phyloP scores from a whole-genome alignment of 2,888 invertebrate genomes.

The Eurytoma californica region DNA sequence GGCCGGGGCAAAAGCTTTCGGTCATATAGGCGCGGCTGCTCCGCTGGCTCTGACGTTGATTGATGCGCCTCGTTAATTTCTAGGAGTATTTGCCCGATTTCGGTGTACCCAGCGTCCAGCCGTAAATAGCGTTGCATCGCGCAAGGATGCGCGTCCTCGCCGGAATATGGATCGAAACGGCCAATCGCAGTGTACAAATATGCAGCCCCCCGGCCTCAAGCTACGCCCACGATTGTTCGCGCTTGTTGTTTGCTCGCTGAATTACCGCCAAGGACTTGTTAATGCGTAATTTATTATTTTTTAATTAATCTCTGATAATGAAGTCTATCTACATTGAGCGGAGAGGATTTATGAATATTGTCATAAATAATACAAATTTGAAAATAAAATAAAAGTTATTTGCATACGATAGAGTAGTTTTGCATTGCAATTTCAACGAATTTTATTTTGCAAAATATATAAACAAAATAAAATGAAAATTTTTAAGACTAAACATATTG shows the following conservation, averaged over 20 bases:
- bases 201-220: background rate
- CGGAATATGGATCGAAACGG: too few relatives aligned
- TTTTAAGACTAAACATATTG: too few relatives aligned
- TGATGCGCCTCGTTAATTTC: constrained; percentile 62
- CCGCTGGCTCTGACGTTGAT: constrained; percentile 65
- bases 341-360: too few relatives aligned
- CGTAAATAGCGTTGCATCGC: constrained; percentile 45
- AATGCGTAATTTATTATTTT: background rate
- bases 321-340: too few relatives aligned
- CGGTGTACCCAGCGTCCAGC: constrained; percentile 19
- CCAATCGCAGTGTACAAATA: constrained; percentile 8
- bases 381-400: too few relatives aligned
- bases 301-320: background rate
- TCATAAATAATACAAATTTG: too few relatives aligned
- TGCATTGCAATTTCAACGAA: background rate
- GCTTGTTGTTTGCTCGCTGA: background rate
- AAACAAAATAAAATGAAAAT: too few relatives aligned
- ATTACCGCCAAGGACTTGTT: background rate
- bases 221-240: background rate
- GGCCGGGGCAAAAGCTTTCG: constrained; percentile 3
- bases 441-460: too few relatives aligned
- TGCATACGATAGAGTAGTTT: background rate
- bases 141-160: constrained; percentile 22
- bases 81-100: constrained; percentile 46
- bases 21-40: background rate